Base-by-base conservation (phyloP, 2,888 invertebrate species). In the Trimorus sp. region DNA sequence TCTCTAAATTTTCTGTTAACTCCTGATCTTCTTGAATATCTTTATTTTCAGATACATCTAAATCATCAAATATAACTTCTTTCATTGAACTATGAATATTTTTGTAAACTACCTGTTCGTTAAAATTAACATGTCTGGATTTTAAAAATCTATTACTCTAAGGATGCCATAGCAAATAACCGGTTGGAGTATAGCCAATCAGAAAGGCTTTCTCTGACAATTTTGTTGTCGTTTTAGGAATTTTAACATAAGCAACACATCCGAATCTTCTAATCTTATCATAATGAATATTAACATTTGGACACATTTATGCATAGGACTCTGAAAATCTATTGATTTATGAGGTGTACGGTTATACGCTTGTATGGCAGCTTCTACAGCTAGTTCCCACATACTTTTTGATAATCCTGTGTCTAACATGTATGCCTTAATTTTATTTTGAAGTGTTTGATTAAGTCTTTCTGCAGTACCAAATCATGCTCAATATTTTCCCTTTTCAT, bases 121-220 rank as follows among this genome's bases (percentile, higher is more conserved):
- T 70, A 40, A 77, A 77, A 53, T 37, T 70, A 12, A 77, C 74
- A 63, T 68, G 49, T 79, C 79, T 62, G 37, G 82, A 65, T n/a
- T 68, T 53, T n/a, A 80, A 15, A 36, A 74, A 74, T 45, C 76
- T 71, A 12, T 54, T 54, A 11, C 59, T 58, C 6, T 7, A 38
- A 14, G 85, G 85, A n/a, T 83, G 56, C 81, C 80, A 84, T 11
- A 82, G 14, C 11, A 83, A 14, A 70, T 85, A 85, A 11, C 85
- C 85, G 7, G 83, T 82, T 16, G 60, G 12, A 59, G 78, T 78
- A 38, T 79, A 77, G 38, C 62, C 62, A n/a, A 62, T 36, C 16
- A 84, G 56, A 26, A 83, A 59, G n/a, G 80, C 63, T 75, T 70
- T 70, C 15, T 74, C 56, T 42, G 58, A 38, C 59, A 86, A 85